Evolutionary conservation across 2,888 invertebrate species (phyloP).

Genomic region (Mythimna loreyi): DNA sequence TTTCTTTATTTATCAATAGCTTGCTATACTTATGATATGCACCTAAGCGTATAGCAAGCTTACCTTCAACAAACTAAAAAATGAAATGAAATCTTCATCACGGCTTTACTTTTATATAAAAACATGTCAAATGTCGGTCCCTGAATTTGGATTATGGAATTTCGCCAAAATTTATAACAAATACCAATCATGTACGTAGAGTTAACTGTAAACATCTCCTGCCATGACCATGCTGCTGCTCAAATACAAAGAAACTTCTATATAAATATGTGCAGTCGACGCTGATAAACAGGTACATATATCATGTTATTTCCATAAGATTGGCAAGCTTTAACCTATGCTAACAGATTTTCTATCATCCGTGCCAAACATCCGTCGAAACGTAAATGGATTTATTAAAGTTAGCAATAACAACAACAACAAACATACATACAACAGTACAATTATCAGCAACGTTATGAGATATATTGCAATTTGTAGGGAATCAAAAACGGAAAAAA

Average conservation of each 20-base stretch:
- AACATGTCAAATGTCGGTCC: too few relatives aligned
- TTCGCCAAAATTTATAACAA: constrained; percentile 29
- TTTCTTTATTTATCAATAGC: not conserved
- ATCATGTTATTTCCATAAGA: constrained; percentile 34
- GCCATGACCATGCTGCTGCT: constrained; percentile 16
- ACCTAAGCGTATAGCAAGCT: too few relatives aligned
- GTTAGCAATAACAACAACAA: constrained; percentile 11
- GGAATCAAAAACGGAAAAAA: too few relatives aligned
- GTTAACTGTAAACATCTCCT: constrained; percentile 32
- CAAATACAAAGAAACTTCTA: constrained; percentile 27
- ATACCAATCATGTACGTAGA: constrained; percentile 16
- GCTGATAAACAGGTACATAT: constrained; percentile 24
- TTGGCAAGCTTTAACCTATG: constrained; percentile 35
- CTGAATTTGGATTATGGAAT: constrained; percentile 12
- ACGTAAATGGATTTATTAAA: constrained; percentile 23
- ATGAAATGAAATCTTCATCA: too few relatives aligned
- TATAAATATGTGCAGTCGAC: constrained; percentile 9
- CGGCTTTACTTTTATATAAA: too few relatives aligned
- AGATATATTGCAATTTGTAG: not conserved
- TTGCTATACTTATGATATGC: too few relatives aligned
- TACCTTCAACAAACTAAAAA: too few relatives aligned
- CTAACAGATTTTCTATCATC: constrained; percentile 46
- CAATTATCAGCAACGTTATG: not conserved
- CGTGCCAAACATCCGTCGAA: constrained; percentile 40
- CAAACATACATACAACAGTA: constrained; percentile 3